A percentile compares a stretch with the other conserved stretches of the same genome.
Conservation (phyloP, 2,113 vertebrate species). For the Sceloporus undulatus region DNA sequence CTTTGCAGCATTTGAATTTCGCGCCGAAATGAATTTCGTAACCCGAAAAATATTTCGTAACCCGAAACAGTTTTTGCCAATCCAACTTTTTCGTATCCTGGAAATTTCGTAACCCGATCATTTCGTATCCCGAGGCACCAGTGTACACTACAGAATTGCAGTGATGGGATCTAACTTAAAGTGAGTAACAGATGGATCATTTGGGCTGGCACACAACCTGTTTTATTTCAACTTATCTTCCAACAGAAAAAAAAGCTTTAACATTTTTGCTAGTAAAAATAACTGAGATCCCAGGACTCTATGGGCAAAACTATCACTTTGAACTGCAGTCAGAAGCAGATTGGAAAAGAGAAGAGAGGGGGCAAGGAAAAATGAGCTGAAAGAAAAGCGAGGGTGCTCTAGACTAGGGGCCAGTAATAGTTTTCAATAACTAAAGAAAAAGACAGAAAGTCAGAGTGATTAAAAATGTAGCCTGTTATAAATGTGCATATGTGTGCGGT, state of each 20-base stretch:
- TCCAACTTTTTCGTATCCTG: too few relatives aligned
- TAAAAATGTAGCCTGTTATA: not conserved
- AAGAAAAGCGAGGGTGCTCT: not conserved
- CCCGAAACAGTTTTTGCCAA: too few relatives aligned
- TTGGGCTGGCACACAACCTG: not conserved
- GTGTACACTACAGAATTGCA: not conserved
- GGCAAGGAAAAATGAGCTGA: not conserved
- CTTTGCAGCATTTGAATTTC: too few relatives aligned
- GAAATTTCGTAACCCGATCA: too few relatives aligned
- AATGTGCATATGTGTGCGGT: fast-evolving
- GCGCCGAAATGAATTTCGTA: too few relatives aligned
- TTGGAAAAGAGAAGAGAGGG: too few relatives aligned
- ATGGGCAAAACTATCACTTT: too few relatives aligned
- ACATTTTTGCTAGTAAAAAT: not conserved
- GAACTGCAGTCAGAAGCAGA: too few relatives aligned
- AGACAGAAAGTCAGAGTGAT: not conserved
- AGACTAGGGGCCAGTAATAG: not conserved
- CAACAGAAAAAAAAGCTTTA: not conserved
- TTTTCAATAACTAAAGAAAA: not conserved
- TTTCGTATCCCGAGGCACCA: too few relatives aligned
- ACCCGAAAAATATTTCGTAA: too few relatives aligned
- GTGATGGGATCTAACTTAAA: constrained; percentile 11
- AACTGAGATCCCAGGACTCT: not conserved
- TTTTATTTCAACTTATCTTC: not conserved
- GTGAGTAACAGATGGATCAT: not conserved